Conservation (phyloP, 2,113 vertebrate species). For the Notothenia coriiceps region DNA sequence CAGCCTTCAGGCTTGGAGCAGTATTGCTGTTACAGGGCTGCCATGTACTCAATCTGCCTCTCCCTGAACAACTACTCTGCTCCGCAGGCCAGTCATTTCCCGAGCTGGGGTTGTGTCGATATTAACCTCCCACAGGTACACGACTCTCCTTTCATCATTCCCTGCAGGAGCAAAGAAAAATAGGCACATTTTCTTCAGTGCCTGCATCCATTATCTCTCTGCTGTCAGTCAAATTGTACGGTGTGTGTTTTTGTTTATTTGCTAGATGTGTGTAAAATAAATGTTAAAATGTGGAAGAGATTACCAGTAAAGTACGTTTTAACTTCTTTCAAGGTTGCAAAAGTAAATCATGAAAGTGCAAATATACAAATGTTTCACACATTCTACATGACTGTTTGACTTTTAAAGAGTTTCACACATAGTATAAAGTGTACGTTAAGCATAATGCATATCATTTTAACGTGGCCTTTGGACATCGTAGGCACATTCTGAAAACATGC, state of each 20-base stretch:
- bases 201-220: constrained; percentile 46
- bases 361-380: constrained; percentile 15
- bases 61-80: constrained; percentile 62
- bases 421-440: constrained; percentile 2
- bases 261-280: background rate
- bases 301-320: constrained; percentile 2
- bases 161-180: constrained; percentile 53
- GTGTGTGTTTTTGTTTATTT: constrained; percentile 20
- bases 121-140: constrained; percentile 75
- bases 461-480: constrained; percentile 28
- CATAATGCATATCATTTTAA: constrained; percentile 26
- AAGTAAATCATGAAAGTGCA: constrained; percentile 16
- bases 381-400: constrained; percentile 2
- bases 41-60: constrained; percentile 69
- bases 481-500: constrained; percentile 31
- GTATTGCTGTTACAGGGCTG: constrained; percentile 64
- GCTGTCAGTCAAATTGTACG: constrained; percentile 56
- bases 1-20: constrained; percentile 63
- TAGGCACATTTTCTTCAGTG: constrained; percentile 26
- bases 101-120: constrained; percentile 68
- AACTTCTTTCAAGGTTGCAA: constrained; percentile 19
- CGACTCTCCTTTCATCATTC: constrained; percentile 61
- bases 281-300: background rate
- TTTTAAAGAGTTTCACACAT: constrained; percentile 13
- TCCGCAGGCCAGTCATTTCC: constrained; percentile 76